Base-by-base conservation (phyloP, 2,113 vertebrate species). In the Leptodactylus fuscus region DNA sequence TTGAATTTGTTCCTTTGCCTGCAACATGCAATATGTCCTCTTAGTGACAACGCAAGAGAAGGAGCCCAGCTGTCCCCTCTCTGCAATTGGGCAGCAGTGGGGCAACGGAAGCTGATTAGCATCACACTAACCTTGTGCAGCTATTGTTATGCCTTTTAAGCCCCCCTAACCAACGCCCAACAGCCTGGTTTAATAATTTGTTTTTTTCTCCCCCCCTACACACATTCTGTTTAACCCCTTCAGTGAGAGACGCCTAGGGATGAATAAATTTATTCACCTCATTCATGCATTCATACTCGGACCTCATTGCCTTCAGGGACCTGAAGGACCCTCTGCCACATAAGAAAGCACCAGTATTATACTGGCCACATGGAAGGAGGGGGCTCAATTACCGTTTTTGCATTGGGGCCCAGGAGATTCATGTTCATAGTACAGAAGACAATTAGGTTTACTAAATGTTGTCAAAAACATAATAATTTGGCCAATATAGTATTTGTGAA, bases 1-100 rank as follows among this genome's bases (percentile, higher is more conserved):
- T 92, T 91, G 91, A 95, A 95, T 96, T 94, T 95, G 94, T 94
- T 96, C 96, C 96, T 95, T 97, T 95, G 95, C 91, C 91, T 88
- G 91, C 95, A 95, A 96, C 92, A 92, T 95, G 92, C 95, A 95
- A 95, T 94, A 95, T 95, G 96, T 96, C 94, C 94, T 93, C 94
- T 93, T 92, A 93, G 88, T 92, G 91, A 95, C 93, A 94, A 90
- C 32, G 49, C 41, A 20, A 78, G 73, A 60, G 82, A 85, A 91
- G 90, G 94, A 94, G 94, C 89, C 94, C 96, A 96, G 95, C 95
- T 96, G 95, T 95, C 95, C 92, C 91, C 91, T 91, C 92, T 88
- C 89, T 22, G 65, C 65, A 88, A 91, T 90, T 89, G 93, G 92
- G 92, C 93, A 93, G 89, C 91, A 91, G 91, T 92, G 90, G 90